Evolutionary conservation across 2,113 vertebrate genomes (phyloP).

Genomic region (Acrocephalus kingi): DNA sequence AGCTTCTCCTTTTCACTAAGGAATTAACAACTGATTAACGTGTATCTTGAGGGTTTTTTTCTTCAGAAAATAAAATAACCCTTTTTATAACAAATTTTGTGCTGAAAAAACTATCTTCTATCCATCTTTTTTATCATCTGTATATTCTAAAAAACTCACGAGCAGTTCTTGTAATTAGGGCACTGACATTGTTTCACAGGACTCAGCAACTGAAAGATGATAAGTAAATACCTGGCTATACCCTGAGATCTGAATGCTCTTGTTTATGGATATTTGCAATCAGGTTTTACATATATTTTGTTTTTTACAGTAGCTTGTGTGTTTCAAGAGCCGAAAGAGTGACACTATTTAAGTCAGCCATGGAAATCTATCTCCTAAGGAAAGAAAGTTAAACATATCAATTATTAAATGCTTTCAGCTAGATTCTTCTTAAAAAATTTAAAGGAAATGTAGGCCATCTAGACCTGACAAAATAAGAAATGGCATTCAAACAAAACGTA

Average conservation of each 20-base stretch:
- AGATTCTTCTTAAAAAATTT: constrained; percentile 10
- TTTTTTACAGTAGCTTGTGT: not conserved
- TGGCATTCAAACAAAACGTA: constrained; percentile 6
- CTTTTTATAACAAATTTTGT: not conserved
- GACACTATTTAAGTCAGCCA: not conserved
- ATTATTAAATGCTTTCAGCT: constrained; percentile 40
- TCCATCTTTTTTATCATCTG: not conserved
- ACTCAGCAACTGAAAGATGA: not conserved
- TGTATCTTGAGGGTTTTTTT: not conserved
- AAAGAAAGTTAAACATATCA: not conserved
- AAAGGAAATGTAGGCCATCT: not conserved
- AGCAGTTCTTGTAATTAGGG: not conserved
- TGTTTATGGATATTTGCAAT: not conserved
- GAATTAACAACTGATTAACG: not conserved
- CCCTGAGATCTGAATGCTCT: not conserved
- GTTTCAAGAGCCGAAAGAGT: not conserved
- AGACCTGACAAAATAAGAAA: not conserved
- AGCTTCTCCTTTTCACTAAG: not conserved
- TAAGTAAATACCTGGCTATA: not conserved
- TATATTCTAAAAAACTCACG: not conserved
- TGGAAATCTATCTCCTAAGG: not conserved
- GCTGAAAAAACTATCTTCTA: not conserved
- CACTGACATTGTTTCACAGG: not conserved
- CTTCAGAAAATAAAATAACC: not conserved
- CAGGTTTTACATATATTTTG: not conserved